phyloP scores from a whole-genome alignment of 2,113 vertebrate genomes.

The Glareola pratincola region DNA sequence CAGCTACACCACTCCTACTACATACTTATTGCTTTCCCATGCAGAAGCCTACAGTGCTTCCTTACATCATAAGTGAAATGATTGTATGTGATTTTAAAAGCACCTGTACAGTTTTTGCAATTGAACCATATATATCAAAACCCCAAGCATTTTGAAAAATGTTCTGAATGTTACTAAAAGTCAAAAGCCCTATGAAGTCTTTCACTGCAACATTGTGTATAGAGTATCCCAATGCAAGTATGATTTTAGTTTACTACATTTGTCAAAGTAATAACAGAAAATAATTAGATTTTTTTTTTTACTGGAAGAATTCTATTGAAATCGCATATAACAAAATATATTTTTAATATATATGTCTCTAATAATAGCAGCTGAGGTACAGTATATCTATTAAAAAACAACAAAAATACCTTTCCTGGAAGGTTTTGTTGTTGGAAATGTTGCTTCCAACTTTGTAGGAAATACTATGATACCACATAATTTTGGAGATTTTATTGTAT shows the following conservation, averaged over 20 bases:
- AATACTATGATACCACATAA: background rate
- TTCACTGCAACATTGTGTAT: background rate
- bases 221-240: background rate
- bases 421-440: background rate
- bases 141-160: background rate
- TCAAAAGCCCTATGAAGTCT: background rate
- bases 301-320: background rate
- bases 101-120: background rate
- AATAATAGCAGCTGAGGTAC: background rate
- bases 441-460: background rate
- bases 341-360: background rate
- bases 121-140: background rate
- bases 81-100: background rate
- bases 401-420: background rate
- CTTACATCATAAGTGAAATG: background rate
- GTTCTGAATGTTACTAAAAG: background rate
- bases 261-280: background rate
- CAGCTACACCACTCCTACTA: background rate
- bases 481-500: background rate
- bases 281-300: background rate
- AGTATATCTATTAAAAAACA: background rate
- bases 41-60: background rate
- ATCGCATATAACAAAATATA: background rate
- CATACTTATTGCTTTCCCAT: background rate
- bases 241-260: background rate